Percentiles rank a stretch among this genome's conserved stretches.
Evolutionary conservation across 2,797 vertebrate species (phyloP).

Genomic region (Erethizon dorsatum): DNA sequence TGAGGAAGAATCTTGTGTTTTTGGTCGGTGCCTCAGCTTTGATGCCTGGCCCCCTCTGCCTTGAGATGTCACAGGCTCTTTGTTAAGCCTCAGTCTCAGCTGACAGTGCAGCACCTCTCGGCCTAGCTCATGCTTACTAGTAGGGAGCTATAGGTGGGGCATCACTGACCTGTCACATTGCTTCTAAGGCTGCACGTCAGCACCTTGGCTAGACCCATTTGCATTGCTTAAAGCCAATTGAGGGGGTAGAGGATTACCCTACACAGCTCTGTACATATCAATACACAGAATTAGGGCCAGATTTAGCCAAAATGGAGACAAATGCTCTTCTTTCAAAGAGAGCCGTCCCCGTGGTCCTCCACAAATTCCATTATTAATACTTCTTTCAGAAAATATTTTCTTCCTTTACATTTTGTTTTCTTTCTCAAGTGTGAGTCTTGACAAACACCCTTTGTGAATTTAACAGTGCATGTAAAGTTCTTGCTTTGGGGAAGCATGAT

Average conservation of each 20-base stretch:
- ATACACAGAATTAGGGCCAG: background rate
- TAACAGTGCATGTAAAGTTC: background rate
- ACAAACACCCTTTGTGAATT: background rate
- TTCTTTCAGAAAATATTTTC: background rate
- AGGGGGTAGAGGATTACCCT: background rate
- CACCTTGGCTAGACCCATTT: background rate
- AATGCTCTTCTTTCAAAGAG: background rate
- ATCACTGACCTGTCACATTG: background rate
- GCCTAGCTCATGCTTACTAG: background rate
- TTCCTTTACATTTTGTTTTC: background rate
- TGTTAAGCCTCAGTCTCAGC: background rate
- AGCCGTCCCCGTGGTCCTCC: too few relatives aligned
- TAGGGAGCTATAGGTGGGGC: background rate
- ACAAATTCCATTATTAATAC: background rate
- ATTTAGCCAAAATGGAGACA: background rate
- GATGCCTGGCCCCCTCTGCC: too few relatives aligned
- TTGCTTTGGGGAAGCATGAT: background rate
- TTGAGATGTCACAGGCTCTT: background rate
- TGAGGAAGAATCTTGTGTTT: background rate
- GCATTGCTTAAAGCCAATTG: background rate
- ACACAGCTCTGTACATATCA: background rate
- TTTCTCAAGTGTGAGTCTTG: slow-evolving; percentile 7
- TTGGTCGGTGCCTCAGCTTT: background rate
- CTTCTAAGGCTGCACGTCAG: background rate
- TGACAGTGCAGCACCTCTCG: background rate